Conservation (phyloP, 1,140 invertebrate species). For the Radopholus similis region DNA sequence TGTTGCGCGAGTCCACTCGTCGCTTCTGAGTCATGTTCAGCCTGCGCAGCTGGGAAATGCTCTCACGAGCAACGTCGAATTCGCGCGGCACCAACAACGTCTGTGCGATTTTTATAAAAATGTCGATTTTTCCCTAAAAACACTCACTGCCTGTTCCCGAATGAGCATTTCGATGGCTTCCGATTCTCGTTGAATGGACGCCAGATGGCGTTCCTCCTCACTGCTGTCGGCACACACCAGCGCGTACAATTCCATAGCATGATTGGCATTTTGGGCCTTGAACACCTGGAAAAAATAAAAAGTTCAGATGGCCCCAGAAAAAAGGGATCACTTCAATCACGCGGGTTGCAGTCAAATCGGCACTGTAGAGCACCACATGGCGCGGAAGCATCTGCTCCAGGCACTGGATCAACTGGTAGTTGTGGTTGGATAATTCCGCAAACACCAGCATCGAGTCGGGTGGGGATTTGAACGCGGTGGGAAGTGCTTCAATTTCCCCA, state of each 20-base stretch:
- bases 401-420: slow-evolving; percentile 45
- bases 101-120: too few species aligned
- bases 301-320: background rate
- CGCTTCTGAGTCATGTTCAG: slow-evolving; percentile 15
- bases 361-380: slow-evolving; percentile 48
- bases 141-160: slow-evolving; percentile 41
- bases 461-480: too few species aligned
- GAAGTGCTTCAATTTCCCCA: background rate
- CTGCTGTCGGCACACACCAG: slow-evolving; percentile 49
- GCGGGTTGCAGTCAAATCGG: slow-evolving; percentile 35
- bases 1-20: background rate
- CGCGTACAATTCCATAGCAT: slow-evolving; percentile 34
- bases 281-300: slow-evolving; percentile 38
- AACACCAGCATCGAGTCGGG: slow-evolving; percentile 31
- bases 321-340: slow-evolving; percentile 39
- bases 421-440: slow-evolving; percentile 29
- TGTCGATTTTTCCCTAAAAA: too few species aligned
- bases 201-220: slow-evolving; percentile 52
- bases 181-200: slow-evolving; percentile 41
- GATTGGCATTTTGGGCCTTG: slow-evolving; percentile 37
- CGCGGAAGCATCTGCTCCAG: slow-evolving; percentile 39
- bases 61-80: slow-evolving; percentile 46
- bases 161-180: slow-evolving; percentile 43
- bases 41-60: slow-evolving; percentile 31
- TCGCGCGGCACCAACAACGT: slow-evolving; percentile 52